These are phyloP conservation scores for Spatulosminthurus flaviceps DNA, from an alignment of 2,888 invertebrate species.

Conservation along the genomic window DNA sequence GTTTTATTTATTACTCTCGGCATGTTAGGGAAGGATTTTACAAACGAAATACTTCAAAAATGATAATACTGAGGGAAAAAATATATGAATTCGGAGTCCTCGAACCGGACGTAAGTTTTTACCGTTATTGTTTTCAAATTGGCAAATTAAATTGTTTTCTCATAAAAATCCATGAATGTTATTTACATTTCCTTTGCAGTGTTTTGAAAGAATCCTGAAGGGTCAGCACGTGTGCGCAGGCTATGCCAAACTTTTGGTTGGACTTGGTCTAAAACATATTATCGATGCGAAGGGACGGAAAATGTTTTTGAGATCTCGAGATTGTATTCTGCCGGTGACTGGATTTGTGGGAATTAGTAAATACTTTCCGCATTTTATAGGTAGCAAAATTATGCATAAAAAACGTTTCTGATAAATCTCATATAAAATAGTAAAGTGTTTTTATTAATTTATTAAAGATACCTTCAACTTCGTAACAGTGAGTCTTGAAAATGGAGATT, in stretches of 20 bases:
- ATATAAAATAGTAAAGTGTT: too few relatives aligned
- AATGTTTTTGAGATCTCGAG: not conserved
- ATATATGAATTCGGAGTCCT: not conserved
- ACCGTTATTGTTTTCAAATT: too few relatives aligned
- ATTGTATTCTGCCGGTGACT: not conserved
- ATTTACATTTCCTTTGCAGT: not conserved
- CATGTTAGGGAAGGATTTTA: not conserved
- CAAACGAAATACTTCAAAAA: not conserved
- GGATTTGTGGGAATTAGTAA: too few relatives aligned
- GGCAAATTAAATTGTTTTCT: too few relatives aligned
- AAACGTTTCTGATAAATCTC: too few relatives aligned
- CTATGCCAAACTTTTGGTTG: not conserved
- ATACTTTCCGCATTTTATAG: too few relatives aligned
- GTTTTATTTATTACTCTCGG: not conserved
- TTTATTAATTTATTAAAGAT: too few relatives aligned
- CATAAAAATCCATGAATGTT: too few relatives aligned
- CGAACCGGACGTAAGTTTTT: not conserved
- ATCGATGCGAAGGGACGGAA: not conserved
- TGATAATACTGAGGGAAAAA: not conserved
- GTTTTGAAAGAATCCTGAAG: not conserved
- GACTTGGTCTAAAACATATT: not conserved
- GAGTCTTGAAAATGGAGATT: too few relatives aligned
- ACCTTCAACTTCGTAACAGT: too few relatives aligned
- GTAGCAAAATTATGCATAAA: too few relatives aligned
- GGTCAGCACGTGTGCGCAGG: not conserved